Conservation (phyloP, 2,888 invertebrate genomes). For the Habroteleia sp. region DNA sequence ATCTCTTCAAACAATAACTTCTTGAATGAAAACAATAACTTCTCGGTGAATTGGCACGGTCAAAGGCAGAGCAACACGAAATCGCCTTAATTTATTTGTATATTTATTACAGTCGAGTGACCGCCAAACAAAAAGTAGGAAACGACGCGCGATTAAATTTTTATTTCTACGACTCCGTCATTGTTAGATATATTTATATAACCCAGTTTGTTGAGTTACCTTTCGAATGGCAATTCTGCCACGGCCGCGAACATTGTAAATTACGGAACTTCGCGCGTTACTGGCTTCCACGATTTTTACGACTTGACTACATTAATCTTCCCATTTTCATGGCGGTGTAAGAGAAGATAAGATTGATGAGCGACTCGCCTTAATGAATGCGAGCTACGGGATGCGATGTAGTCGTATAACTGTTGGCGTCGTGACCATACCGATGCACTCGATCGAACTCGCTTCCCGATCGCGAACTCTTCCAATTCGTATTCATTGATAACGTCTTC, state of each 20-base stretch:
- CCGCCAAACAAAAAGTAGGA: constrained; percentile 12
- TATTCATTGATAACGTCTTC: constrained; percentile 29
- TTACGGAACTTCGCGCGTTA: constrained; percentile 60
- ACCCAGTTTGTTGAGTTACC: constrained; percentile 52
- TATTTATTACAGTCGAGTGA: constrained; percentile 34
- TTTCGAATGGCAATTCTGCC: constrained; percentile 50
- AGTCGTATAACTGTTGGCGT: constrained; percentile 11
- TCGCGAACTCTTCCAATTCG: constrained; percentile 32
- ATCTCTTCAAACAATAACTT: no score
- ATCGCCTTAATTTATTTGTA: constrained; percentile 28
- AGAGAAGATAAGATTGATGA: constrained; percentile 76
- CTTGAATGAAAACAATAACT: no score
- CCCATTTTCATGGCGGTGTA: constrained; percentile 64
- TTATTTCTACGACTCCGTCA: constrained; percentile 18
- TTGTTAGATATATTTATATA: constrained; percentile 38
- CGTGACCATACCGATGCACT: constrained; percentile 33
- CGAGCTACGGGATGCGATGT: constrained; percentile 63
- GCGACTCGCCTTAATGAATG: constrained; percentile 74
- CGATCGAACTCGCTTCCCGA: constrained; percentile 29
- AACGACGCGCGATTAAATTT: constrained; percentile 34
- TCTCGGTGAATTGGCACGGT: neutral
- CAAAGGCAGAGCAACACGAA: constrained; percentile 1
- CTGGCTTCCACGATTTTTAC: constrained; percentile 64
- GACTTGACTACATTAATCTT: constrained; percentile 73
- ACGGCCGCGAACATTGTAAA: constrained; percentile 59